These are phyloP conservation scores for Muscina levida DNA, from an alignment of 2,888 invertebrate genomes.

Conservation along the genomic window DNA sequence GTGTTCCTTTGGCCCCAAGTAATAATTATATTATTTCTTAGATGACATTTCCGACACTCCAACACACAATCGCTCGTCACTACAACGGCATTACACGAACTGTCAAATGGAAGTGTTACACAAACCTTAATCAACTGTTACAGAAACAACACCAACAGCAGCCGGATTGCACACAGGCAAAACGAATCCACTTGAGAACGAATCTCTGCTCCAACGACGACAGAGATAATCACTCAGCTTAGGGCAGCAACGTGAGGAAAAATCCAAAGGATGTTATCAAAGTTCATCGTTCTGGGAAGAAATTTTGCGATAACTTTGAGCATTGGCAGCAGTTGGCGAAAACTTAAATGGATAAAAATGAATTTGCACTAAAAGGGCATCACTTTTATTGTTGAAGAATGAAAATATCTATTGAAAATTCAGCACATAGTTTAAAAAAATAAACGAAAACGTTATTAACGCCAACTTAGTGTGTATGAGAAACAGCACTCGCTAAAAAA, in stretches of 20 bases:
- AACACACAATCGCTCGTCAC: conserved; percentile 1
- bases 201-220: conserved; percentile 24
- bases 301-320: neutral
- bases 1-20: conserved; percentile 15
- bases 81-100: conserved; percentile 5
- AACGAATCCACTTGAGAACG: conserved; percentile 20
- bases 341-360: neutral
- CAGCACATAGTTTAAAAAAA: no score
- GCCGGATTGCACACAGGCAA: neutral
- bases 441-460: no score
- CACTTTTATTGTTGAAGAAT: no score
- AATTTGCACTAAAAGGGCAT: no score
- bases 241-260: conserved; percentile 11
- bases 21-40: conserved; percentile 28
- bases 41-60: conserved; percentile 17
- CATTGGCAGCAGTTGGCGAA: neutral
- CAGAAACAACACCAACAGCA: conserved; percentile 5
- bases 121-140: conserved; percentile 36
- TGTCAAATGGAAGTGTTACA: conserved; percentile 15
- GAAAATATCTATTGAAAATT: no score
- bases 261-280: conserved; percentile 14
- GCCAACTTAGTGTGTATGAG: no score
- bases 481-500: no score
- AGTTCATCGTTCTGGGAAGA: conserved; percentile 10
- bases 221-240: conserved; percentile 26